Conservation (phyloP, 2,888 invertebrate genomes). For the Euzetes globulus region DNA sequence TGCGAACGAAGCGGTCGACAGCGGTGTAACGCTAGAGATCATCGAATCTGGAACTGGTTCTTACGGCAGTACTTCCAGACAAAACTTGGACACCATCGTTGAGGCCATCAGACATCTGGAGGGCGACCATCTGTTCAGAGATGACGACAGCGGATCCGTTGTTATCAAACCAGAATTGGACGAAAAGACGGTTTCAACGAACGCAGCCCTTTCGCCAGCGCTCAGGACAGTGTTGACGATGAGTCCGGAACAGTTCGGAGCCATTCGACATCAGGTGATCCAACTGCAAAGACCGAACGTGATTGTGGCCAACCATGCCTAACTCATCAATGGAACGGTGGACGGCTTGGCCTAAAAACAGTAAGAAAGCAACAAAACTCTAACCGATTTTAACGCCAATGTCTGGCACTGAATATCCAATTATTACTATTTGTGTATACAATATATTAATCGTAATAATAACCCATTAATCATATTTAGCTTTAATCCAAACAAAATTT, state of each 20-base stretch:
- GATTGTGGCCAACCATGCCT: conserved; percentile 59
- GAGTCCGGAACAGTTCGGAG: conserved; percentile 36
- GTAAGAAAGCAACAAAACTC: background rate
- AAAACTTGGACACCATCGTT: conserved; percentile 94
- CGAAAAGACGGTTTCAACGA: background rate
- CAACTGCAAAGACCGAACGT: conserved; percentile 71
- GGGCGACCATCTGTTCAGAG: conserved; percentile 85
- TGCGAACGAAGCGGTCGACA: background rate
- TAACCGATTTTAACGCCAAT: background rate
- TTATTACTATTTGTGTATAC: conserved; percentile 22
- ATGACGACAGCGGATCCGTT: conserved; percentile 47
- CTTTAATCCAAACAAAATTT: conserved; percentile 21
- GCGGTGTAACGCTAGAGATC: background rate
- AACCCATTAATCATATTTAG: conserved; percentile 25
- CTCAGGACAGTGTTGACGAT: conserved; percentile 29
- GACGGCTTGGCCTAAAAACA: background rate
- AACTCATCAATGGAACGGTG: background rate
- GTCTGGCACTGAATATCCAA: background rate
- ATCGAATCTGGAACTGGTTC: conserved; percentile 6
- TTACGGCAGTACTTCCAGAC: conserved; percentile 62
- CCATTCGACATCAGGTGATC: conserved; percentile 42
- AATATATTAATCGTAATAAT: conserved; percentile 18
- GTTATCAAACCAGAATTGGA: background rate
- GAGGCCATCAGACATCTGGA: conserved; percentile 97
- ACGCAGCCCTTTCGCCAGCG: conserved; percentile 34